Evolutionary conservation across 2,888 invertebrate genomes (phyloP), one percentile per base, ranked within the genome.

Genomic region (Rhynchonema sp.): DNA sequence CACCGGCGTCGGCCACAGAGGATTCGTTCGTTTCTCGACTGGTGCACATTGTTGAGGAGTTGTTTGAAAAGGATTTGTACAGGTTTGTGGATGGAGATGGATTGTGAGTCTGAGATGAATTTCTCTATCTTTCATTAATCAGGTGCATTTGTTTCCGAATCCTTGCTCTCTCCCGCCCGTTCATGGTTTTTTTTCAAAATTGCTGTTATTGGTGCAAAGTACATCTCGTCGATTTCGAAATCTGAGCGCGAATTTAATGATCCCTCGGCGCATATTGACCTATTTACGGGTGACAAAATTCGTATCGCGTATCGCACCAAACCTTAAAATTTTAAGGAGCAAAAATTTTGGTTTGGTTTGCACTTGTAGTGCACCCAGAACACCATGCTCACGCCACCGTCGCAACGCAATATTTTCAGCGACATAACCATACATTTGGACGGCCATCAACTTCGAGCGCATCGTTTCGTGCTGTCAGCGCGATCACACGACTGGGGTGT

Each of bases 381-480:
- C 13, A 46, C 22, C 46, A 46, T 17, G 13, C 46, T 17, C 46
- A 46, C 13, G 13, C 46, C 52, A 52, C 22, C n/a, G 6, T 3
- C n/a, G 22, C 6, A 9, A 53, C 23, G 6, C 46, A 23, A 52
- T 23, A 23, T 23, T 63, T 63, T 46, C 71, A 82, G 90, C 65
- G 92, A 92, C 74, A 79, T 92, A 63, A 80, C 77, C 60, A 82
- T 92, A 58, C 82, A 82, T 72, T 77, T 91, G 27, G 80, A 81
- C 65, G 82, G 81, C 68, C 81, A 82, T 70, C 79, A 80, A 49
- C 80, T 87, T 71, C 83, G 84, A 2, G 90, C 84, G 1, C 94
- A 94, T 74, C 86, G 86, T 74, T 85, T 92, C 77, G 85, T 94
- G 17, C 76, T 94, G 25, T 83, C 83, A 69, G 87, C 91, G 17